Evolutionary conservation across 2,888 invertebrate genomes (phyloP).

Genomic region (Hermaeophaga mercurialis): DNA sequence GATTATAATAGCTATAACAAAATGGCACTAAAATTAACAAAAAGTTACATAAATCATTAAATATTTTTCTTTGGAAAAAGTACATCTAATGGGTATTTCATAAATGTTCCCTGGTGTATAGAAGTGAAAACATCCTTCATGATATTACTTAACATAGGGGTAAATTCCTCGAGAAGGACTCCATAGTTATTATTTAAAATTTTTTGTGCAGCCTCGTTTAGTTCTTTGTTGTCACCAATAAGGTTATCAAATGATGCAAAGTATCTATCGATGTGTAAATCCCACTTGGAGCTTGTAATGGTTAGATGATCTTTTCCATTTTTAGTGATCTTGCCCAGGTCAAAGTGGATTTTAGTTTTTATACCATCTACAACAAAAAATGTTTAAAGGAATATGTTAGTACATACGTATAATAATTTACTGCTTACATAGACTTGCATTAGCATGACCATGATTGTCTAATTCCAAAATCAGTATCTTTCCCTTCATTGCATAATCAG

Average conservation of each 20-base stretch:
- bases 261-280: neutral
- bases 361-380: neutral
- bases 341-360: neutral
- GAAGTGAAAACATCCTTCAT: neutral
- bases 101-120: neutral
- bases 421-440: neutral
- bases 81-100: neutral
- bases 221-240: constrained; percentile 5
- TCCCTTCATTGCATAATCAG: neutral
- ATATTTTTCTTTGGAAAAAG: neutral
- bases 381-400: no score
- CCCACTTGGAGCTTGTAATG: neutral
- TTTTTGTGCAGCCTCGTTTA: neutral
- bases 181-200: constrained; percentile 1
- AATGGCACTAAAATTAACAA: neutral
- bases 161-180: neutral
- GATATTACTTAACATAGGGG: neutral
- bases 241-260: neutral
- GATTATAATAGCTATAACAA: no score
- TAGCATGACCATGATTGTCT: no score
- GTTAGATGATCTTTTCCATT: neutral
- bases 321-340: neutral
- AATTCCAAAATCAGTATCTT: neutral
- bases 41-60: neutral
- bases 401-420: no score